Base-by-base conservation (phyloP, 2,113 vertebrate species). In the Jacana jacana region DNA sequence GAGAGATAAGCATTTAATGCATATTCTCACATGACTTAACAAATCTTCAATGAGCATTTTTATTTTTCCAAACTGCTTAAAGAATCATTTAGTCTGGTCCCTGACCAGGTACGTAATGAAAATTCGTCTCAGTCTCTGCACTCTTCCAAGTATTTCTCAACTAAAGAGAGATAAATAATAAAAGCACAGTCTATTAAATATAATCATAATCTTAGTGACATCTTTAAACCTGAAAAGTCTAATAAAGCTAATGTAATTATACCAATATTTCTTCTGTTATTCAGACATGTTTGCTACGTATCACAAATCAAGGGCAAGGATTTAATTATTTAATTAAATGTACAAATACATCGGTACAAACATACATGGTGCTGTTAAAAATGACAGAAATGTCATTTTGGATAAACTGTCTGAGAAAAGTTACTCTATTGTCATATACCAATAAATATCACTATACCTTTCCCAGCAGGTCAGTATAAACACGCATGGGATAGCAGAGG, bases 11-110 rank as follows among this genome's bases (percentile, higher is more conserved):
- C 89, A 89, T 89, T 86, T 93, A 95, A 96, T 95, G 85, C 87
- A 88, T 81, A 96, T 96, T 97, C 97, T 95, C 96, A 97, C 92
- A 95, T 5, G 73, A 96, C 97, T 94, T 97, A 96, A 97, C 95
- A 94, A 94, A 93, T 95, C 97, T 95, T 96, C 95, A 89, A 92
- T 86, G 88, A 94, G 35, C 76, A 66, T 92, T 97, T 97, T 90
- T 80, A 90, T 87, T 79, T 22, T 3, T 20, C 48, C 70, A 94
- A 91, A 93, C 66, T 91, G 85, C 93, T 97, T 96, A 81, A 97
- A 97, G 91, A 97, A 95, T 96, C 95, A 95, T 95, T 97, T 95
- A 96, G 89, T 65, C 70, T 8, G n/a, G 63, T 97, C 90, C 75
- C 95, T 97, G 88, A 96, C 85, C 96, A 97, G 89, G 91, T 97